phyloP scores from a whole-genome alignment of 1,140 invertebrate genomes.

The Dendroctonus valens region DNA sequence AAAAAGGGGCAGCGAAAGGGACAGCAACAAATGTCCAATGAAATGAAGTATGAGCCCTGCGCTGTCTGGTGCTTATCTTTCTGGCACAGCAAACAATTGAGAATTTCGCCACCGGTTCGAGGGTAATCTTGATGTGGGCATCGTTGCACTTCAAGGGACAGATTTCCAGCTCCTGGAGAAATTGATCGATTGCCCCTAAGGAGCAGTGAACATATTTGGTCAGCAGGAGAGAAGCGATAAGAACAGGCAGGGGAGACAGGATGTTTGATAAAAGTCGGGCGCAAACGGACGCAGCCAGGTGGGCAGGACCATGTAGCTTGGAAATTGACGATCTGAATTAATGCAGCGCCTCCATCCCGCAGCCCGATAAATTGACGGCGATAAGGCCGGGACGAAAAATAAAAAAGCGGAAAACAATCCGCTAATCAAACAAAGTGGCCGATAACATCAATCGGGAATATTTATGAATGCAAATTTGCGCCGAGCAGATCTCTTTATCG shows the following conservation, averaged over 20 bases:
- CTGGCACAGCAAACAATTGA: slow-evolving; percentile 34
- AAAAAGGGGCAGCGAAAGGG: slow-evolving; percentile 1
- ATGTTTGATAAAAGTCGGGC: too few relatives aligned
- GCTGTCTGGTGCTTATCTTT: slow-evolving; percentile 30
- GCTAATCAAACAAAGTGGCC: slow-evolving; percentile 40
- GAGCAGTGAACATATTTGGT: slow-evolving; percentile 29
- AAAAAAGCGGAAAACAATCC: slow-evolving; percentile 41
- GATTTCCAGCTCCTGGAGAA: slow-evolving; percentile 29
- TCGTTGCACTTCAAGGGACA: slow-evolving; percentile 30
- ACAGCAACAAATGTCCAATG: slow-evolving; percentile 32
- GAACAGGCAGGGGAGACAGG: too few relatives aligned
- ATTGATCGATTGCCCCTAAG: slow-evolving; percentile 33
- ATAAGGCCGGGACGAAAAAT: slow-evolving; percentile 31
- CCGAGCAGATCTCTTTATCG: slow-evolving; percentile 40
- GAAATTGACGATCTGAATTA: slow-evolving; percentile 13
- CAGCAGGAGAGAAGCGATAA: slow-evolving; percentile 17
- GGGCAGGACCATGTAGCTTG: neutral
- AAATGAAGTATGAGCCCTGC: slow-evolving; percentile 34
- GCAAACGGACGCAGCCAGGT: slow-evolving; percentile 3
- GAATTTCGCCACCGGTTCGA: slow-evolving; percentile 29
- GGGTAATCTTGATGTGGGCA: slow-evolving; percentile 23
- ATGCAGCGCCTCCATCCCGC: slow-evolving; percentile 31
- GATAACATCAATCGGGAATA: slow-evolving; percentile 44
- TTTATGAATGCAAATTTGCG: slow-evolving; percentile 43
- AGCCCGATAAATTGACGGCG: slow-evolving; percentile 33